A percentile compares a stretch with the other conserved stretches of the same genome.
Evolutionary conservation across 2,797 vertebrate genomes (phyloP).

Genomic region (Oreochromis mossambicus): DNA sequence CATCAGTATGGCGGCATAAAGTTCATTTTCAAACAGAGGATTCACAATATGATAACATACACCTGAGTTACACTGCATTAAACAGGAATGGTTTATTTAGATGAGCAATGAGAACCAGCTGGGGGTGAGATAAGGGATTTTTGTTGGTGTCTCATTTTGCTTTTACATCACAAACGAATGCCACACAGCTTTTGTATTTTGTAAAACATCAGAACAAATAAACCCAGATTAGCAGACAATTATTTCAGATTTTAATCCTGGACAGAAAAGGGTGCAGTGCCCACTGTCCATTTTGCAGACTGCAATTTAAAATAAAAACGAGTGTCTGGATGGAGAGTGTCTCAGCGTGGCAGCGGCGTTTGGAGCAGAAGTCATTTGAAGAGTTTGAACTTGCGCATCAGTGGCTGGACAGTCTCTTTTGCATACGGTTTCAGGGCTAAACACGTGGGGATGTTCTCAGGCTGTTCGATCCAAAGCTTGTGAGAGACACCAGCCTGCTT

Average conservation of each 20-base stretch:
- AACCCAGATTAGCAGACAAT: background rate
- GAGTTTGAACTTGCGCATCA: slow-evolving; percentile 85
- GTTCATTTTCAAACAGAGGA: background rate
- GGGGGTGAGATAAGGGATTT: background rate
- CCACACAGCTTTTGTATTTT: background rate
- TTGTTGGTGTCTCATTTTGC: background rate
- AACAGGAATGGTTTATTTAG: background rate
- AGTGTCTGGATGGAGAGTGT: background rate
- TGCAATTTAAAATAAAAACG: background rate
- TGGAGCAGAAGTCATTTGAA: slow-evolving; percentile 76
- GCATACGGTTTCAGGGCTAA: slow-evolving; percentile 87
- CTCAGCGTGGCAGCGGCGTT: background rate
- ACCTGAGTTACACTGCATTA: background rate
- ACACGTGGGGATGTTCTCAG: slow-evolving; percentile 87
- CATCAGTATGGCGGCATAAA: background rate
- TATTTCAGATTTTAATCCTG: background rate
- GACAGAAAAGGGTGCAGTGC: background rate
- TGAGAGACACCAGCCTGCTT: slow-evolving; percentile 78
- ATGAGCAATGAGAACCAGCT: background rate
- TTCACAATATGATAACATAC: background rate
- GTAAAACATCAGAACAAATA: background rate
- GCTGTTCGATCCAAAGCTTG: slow-evolving; percentile 89
- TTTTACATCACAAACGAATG: background rate
- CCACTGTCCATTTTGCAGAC: background rate
- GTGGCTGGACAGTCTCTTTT: slow-evolving; percentile 82